Evolutionary conservation across 2,797 vertebrate genomes (phyloP).

Genomic region (Hydrolagus colliei): DNA sequence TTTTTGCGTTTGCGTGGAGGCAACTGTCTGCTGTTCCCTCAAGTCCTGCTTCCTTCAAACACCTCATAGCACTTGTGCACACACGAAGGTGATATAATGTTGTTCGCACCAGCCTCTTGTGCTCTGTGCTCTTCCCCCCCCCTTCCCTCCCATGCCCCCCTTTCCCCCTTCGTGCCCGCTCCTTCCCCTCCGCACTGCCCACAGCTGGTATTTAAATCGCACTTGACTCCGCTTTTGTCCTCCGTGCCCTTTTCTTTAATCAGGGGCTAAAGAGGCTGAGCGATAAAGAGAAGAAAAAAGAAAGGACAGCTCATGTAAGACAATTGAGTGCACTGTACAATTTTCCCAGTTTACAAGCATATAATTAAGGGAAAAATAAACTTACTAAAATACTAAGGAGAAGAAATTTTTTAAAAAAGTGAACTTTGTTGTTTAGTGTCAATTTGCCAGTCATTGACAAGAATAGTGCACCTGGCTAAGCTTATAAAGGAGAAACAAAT

Average conservation of each 20-base stretch:
- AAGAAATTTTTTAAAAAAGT: slow-evolving; percentile 44
- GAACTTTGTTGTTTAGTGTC: slow-evolving; percentile 65
- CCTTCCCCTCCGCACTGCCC: background rate
- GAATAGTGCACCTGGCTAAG: slow-evolving; percentile 65
- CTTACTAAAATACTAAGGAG: slow-evolving; percentile 71
- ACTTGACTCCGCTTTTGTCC: slow-evolving; percentile 79
- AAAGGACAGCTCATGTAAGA: slow-evolving; percentile 79
- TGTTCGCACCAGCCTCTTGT: slow-evolving; percentile 59
- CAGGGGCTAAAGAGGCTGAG: slow-evolving; percentile 75
- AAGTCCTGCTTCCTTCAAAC: slow-evolving; percentile 56
- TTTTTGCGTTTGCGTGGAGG: slow-evolving; percentile 52
- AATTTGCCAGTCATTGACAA: slow-evolving; percentile 75
- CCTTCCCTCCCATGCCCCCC: too few relatives aligned
- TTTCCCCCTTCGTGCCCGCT: too few relatives aligned
- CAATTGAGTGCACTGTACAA: slow-evolving; percentile 95
- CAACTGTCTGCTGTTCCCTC: slow-evolving; percentile 64
- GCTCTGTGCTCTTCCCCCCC: too few relatives aligned
- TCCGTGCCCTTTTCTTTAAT: slow-evolving; percentile 71
- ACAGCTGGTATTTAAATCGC: slow-evolving; percentile 70
- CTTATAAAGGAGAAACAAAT: slow-evolving; percentile 44
- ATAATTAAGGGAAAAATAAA: slow-evolving; percentile 76
- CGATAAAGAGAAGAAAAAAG: slow-evolving; percentile 56
- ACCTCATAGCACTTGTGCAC: slow-evolving; percentile 74
- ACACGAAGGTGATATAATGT: slow-evolving; percentile 62
- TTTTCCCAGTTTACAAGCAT: slow-evolving; percentile 97